Conservation (phyloP, 2,113 vertebrate species). For the Psittacula cyanocephala region DNA sequence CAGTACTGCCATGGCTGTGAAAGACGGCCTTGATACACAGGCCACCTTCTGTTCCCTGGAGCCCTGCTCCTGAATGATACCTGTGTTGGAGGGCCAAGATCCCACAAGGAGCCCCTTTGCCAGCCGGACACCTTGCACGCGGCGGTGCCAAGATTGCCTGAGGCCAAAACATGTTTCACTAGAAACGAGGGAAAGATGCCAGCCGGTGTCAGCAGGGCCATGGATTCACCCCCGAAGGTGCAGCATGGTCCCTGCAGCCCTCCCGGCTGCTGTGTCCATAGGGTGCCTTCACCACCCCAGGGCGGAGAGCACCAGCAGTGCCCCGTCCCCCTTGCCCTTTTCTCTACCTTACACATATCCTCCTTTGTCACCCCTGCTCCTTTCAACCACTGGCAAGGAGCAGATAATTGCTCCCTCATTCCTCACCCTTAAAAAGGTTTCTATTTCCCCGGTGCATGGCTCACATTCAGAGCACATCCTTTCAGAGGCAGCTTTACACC, state of each 20-base stretch:
- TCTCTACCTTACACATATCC: neutral
- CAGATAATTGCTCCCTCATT: neutral
- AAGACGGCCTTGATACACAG: constrained; percentile 20
- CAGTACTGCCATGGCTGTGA: neutral
- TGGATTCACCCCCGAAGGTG: neutral
- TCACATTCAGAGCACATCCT: neutral
- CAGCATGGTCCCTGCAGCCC: neutral
- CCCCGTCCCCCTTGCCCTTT: neutral
- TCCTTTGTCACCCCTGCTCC: neutral
- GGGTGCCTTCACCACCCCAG: rapidly evolving
- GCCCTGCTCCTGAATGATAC: neutral
- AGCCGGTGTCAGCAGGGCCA: neutral
- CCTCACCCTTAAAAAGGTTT: neutral
- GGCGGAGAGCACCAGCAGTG: neutral
- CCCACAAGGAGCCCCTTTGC: constrained; percentile 13
- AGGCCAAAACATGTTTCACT: neutral
- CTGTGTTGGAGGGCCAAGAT: constrained; percentile 44
- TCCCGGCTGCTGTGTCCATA: neutral
- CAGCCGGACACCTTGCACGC: neutral
- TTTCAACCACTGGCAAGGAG: neutral
- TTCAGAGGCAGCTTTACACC: neutral
- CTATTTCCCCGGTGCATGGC: neutral
- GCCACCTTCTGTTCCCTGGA: constrained; percentile 25
- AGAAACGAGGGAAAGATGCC: neutral
- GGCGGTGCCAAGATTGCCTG: neutral